Conservation (phyloP, 64 coral and sea anemone species). For the Stichodactyla mertensii region DNA sequence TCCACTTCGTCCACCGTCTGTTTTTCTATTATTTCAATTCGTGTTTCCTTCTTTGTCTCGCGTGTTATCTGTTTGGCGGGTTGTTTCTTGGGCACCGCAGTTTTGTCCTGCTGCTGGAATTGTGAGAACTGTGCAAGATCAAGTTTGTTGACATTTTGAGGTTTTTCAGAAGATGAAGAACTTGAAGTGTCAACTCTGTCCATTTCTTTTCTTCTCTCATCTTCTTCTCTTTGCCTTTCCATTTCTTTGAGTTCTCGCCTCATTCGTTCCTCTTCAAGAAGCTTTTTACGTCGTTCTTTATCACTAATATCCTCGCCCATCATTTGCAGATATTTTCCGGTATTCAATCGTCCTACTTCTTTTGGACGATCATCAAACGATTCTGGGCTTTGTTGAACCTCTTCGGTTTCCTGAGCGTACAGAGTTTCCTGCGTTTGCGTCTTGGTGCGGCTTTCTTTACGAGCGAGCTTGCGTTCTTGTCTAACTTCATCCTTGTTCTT, state of each 20-base stretch:
- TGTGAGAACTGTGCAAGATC: conserved; percentile 19
- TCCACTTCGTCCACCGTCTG: neutral
- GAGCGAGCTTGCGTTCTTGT: conserved; percentile 14
- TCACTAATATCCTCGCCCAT: conserved; percentile 7
- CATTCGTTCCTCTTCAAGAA: conserved; percentile 10
- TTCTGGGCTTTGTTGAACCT: conserved; percentile 4
- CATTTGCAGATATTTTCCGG: conserved; percentile 7
- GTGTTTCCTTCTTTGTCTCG: neutral
- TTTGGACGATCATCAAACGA: neutral
- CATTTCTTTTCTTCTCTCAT: conserved; percentile 8
- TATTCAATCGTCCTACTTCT: neutral
- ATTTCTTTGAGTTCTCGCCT: conserved; percentile 25
- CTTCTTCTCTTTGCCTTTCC: conserved; percentile 2
- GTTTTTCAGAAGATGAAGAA: conserved; percentile 15
- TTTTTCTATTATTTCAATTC: neutral
- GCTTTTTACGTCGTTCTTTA: conserved; percentile 12
- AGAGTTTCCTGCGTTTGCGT: neutral
- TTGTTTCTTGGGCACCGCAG: neutral
- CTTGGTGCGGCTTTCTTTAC: conserved; percentile 10
- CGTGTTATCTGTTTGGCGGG: neutral
- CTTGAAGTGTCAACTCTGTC: conserved; percentile 4
- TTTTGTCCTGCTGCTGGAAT: conserved; percentile 14
- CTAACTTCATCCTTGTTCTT: conserved; percentile 21
- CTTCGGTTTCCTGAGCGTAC: neutral
- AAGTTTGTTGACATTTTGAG: conserved; percentile 29